Percentiles rank a stretch among this genome's conserved stretches.
phyloP scores from a whole-genome alignment of 2,113 vertebrate genomes.

The Dasyurus viverrinus region DNA sequence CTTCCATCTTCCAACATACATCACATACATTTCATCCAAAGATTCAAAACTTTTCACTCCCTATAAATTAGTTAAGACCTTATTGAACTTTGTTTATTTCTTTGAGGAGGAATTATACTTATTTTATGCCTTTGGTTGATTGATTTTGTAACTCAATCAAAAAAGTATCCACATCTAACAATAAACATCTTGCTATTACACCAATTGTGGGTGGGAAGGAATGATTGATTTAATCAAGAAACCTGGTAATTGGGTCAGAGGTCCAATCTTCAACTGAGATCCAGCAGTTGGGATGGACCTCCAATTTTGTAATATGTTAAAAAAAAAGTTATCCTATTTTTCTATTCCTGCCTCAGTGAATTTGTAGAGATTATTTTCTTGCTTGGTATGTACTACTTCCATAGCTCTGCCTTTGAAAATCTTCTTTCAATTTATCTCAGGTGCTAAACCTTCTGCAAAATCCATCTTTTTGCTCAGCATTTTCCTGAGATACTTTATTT shows the following conservation, averaged over 20 bases:
- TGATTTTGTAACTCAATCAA: background rate
- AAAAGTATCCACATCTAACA: background rate
- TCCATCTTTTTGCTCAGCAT: background rate
- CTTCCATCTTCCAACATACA: background rate
- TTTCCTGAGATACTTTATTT: background rate
- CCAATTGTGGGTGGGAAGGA: background rate
- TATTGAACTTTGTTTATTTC: background rate
- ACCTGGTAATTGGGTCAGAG: background rate
- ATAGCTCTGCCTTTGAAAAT: background rate
- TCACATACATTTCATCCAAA: background rate
- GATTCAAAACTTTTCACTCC: background rate
- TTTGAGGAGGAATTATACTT: slow-evolving; percentile 14
- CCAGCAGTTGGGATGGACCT: background rate
- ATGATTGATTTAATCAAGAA: background rate
- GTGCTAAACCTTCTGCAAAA: background rate
- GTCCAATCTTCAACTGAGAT: background rate
- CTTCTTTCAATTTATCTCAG: background rate
- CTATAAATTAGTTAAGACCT: background rate
- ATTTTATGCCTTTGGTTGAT: background rate
- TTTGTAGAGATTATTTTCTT: background rate
- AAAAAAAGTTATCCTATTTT: background rate
- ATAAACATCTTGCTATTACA: background rate
- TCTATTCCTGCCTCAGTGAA: background rate
- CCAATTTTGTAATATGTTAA: background rate
- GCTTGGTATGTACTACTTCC: background rate